These are phyloP conservation scores for Drosophila subpulchrella DNA, from an alignment of 1,140 invertebrate species.

Conservation along the genomic window DNA sequence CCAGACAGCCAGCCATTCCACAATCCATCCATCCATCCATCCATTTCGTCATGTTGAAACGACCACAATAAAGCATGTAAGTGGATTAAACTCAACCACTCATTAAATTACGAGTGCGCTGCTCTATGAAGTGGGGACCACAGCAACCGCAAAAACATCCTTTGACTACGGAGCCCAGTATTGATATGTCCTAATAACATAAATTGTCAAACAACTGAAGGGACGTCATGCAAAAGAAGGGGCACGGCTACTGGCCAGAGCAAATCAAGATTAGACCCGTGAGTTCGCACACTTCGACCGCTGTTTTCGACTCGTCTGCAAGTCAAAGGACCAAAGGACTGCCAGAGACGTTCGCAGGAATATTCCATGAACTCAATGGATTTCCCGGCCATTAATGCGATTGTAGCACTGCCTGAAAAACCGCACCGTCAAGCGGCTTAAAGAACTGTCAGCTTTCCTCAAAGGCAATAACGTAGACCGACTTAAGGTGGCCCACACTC, in stretches of 20 bases:
- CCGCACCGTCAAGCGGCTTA: slow-evolving; percentile 37
- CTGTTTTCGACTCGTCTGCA: neutral
- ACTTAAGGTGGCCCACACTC: neutral
- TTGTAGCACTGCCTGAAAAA: slow-evolving; percentile 32
- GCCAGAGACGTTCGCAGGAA: slow-evolving; percentile 15
- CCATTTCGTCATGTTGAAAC: slow-evolving; percentile 2
- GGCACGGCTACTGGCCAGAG: neutral
- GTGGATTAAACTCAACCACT: slow-evolving; percentile 69
- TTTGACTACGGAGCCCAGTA: slow-evolving; percentile 50
- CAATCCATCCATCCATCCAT: neutral
- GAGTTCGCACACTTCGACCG: slow-evolving; percentile 3
- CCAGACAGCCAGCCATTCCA: neutral
- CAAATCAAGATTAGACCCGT: slow-evolving; percentile 1
- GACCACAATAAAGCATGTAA: slow-evolving; percentile 71
- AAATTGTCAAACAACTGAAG: slow-evolving; percentile 39
- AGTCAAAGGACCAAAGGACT: slow-evolving; percentile 6
- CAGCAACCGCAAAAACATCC: slow-evolving; percentile 56
- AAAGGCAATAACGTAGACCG: slow-evolving; percentile 10
- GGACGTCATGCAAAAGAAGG: neutral
- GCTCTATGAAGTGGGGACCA: slow-evolving; percentile 24
- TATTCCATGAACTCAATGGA: slow-evolving; percentile 32
- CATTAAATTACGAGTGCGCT: slow-evolving; percentile 61
- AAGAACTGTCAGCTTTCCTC: slow-evolving; percentile 31
- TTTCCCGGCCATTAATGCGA: slow-evolving; percentile 41
- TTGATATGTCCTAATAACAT: slow-evolving; percentile 53